Evolutionary conservation across 2,113 vertebrate genomes (phyloP).

Genomic region (Odocoileus hemionus): DNA sequence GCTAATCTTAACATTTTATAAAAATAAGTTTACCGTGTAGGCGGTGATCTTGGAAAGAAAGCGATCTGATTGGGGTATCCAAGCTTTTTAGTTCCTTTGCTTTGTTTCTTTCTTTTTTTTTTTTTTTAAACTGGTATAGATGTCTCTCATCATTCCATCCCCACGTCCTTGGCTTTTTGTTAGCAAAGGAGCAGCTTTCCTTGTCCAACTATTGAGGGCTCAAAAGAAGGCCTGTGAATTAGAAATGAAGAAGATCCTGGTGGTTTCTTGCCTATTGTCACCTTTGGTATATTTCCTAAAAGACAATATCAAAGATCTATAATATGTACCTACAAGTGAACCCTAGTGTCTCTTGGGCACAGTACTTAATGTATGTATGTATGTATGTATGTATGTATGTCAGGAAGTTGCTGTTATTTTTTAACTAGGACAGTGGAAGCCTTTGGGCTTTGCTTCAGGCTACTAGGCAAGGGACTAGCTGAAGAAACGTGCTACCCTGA

Average conservation of each 20-base stretch:
- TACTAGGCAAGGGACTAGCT: not conserved
- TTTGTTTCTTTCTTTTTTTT: not conserved
- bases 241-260: not conserved
- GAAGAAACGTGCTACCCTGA: not conserved
- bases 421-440: not conserved
- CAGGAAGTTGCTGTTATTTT: not conserved
- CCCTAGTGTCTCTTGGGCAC: not conserved
- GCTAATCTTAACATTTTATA: constrained; percentile 68
- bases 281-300: not conserved
- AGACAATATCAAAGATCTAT: not conserved
- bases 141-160: not conserved
- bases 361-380: not conserved
- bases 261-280: not conserved
- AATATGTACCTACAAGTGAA: not conserved
- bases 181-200: not conserved
- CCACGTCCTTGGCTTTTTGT: not conserved
- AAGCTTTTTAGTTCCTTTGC: not conserved
- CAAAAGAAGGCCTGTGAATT: not conserved
- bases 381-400: not conserved
- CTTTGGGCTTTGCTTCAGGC: not conserved
- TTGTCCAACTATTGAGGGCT: not conserved
- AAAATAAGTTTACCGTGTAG: constrained; percentile 50
- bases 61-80: constrained; percentile 41
- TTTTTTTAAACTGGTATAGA: not conserved
- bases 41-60: constrained; percentile 35